Percentiles rank a stretch among this genome's conserved stretches.
These are phyloP conservation scores for Araneus ventricosus DNA, from an alignment of 1,140 invertebrate genomes.

Conservation along the genomic window DNA sequence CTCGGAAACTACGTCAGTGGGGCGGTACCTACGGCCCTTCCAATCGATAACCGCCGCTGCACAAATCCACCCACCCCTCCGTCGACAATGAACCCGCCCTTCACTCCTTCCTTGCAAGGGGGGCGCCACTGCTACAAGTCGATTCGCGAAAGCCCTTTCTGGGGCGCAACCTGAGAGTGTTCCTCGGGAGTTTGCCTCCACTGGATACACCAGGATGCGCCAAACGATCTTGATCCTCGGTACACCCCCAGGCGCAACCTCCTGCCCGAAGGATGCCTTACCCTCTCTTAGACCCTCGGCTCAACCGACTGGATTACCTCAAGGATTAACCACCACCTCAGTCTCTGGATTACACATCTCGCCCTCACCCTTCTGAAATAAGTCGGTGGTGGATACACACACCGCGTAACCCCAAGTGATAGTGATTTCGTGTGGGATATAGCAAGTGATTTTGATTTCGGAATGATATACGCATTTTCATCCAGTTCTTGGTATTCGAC, in stretches of 20 bases:
- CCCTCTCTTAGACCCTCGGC: not conserved
- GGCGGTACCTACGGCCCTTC: not conserved
- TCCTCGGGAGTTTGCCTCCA: slow-evolving; percentile 19
- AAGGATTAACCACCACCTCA: not conserved
- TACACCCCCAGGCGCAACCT: not conserved
- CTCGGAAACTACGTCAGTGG: slow-evolving; percentile 17
- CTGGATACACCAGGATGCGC: slow-evolving; percentile 35
- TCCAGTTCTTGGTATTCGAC: not conserved
- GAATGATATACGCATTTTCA: not conserved
- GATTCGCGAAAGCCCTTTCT: slow-evolving; percentile 11
- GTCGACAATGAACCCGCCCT: not conserved
- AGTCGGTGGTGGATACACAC: too few species aligned
- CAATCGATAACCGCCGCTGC: slow-evolving; percentile 21
- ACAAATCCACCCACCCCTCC: slow-evolving; percentile 11
- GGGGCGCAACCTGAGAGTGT: not conserved
- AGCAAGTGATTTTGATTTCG: not conserved
- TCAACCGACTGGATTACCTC: not conserved
- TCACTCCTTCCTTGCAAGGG: not conserved
- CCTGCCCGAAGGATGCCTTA: not conserved
- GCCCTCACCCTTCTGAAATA: too few species aligned
- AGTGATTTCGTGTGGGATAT: not conserved
- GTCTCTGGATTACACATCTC: not conserved
- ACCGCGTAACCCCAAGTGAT: not conserved
- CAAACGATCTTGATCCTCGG: slow-evolving; percentile 13
- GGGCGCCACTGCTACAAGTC: slow-evolving; percentile 30